Base-by-base conservation (phyloP, 1,140 invertebrate species). In the Tetranychus cinnabarinus region DNA sequence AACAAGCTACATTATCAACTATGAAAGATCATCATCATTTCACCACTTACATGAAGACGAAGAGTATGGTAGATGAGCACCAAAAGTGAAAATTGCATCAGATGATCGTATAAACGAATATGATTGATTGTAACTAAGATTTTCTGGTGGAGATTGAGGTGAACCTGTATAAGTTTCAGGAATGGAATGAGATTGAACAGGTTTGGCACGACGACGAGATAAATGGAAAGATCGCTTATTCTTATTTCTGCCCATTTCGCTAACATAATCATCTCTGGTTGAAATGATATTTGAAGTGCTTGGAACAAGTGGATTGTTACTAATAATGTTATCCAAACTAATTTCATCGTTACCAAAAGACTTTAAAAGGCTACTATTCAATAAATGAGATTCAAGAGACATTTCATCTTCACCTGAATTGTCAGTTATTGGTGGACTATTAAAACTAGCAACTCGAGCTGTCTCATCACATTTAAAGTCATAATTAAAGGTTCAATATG, bases 141-240 rank as follows among this genome's bases (percentile, higher is more conserved):
- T 42, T 10, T 42, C 39, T 6, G 48, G 48, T 35, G 57, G 57
- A 33, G 31, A 35, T 4, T 58, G n/a, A 58, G 57, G 37, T n/a
- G 34, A 23, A 58, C 57, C 57, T 23, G 13, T 35, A 42, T 6
- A 42, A 6, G 57, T 45, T 58, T 58, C 57, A 58, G 57, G 39
- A n/a, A 58, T 31, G n/a, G 57, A 58, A 36, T 58, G 57, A 58
- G 57, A 58, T 42, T 58, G 57, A n/a, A 23, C 12, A 42, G 39
- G 57, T 33, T 58, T 58, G 3, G 57, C 36, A 15, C 63, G 58
- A 33, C 63, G 61, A 15, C 62, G 57, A 42, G 39, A 10, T 54
- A 66, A 62, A 37, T 64, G 62, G 62, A 68, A 65, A 35, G 67
- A 66, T n/a, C 65, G 65, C 61, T 69, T 62, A 63, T 65, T 50